These are phyloP conservation scores for Delia radicum DNA, from an alignment of 1,140 invertebrate genomes.

Conservation along the genomic window DNA sequence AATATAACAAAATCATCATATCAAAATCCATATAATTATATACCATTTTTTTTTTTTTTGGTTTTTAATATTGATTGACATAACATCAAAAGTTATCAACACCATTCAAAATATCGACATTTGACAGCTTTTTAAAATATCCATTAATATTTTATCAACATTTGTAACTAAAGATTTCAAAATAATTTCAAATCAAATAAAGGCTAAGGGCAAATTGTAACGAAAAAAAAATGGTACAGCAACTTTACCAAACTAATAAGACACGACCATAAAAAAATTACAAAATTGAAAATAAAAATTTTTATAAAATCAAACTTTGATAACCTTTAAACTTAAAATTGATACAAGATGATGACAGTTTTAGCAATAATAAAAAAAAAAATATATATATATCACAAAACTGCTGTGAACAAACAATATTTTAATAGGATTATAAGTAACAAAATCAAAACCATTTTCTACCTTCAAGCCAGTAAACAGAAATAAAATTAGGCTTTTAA, in stretches of 20 bases:
- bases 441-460: background rate
- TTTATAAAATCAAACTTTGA: background rate
- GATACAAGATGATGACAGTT: slow-evolving; percentile 17
- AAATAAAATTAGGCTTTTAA: background rate
- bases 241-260: background rate
- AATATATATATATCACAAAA: background rate
- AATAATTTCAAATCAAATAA: slow-evolving; percentile 5
- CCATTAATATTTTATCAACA: background rate
- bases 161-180: background rate
- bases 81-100: background rate
- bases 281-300: background rate
- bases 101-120: background rate
- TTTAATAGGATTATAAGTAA: background rate
- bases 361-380: background rate
- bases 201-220: slow-evolving; percentile 5
- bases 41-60: too few relatives aligned
- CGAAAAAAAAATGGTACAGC: background rate
- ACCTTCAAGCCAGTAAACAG: background rate
- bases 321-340: slow-evolving; percentile 17
- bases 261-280: background rate
- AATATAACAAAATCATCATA: too few relatives aligned
- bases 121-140: background rate
- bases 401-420: background rate
- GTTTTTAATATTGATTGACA: background rate
- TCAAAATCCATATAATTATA: too few relatives aligned